Conservation (phyloP, 2,113 vertebrate genomes). For the Hymenochirus boettgeri region DNA sequence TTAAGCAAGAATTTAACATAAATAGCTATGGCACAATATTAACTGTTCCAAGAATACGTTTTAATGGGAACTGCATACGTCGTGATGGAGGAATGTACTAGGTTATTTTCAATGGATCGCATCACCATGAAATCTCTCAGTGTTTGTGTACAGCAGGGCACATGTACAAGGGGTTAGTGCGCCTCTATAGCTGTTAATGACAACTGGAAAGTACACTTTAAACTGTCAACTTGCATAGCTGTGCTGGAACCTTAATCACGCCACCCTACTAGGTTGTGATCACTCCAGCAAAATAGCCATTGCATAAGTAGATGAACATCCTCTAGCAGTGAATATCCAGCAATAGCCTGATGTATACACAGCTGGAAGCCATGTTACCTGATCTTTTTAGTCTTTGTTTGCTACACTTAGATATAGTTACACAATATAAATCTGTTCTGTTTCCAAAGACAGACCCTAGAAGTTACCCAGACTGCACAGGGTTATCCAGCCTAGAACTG, state of each 20-base stretch:
- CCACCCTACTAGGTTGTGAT: constrained; percentile 25
- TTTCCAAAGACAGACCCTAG: no score
- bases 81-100: background rate
- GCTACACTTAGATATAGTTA: no score
- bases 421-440: no score
- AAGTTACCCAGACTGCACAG: no score
- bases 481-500: no score
- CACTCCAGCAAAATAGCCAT: constrained; percentile 41
- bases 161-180: constrained; percentile 41
- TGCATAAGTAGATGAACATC: constrained; percentile 43
- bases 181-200: constrained; percentile 30
- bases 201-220: constrained; percentile 45
- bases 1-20: background rate
- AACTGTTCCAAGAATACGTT: background rate
- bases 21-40: constrained; percentile 20
- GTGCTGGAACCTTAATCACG: constrained; percentile 62
- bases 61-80: background rate
- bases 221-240: constrained; percentile 52
- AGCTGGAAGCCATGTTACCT: background rate
- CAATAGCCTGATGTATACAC: background rate
- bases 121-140: constrained; percentile 25
- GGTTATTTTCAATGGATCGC: background rate
- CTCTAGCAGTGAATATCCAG: constrained; percentile 24
- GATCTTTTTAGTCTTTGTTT: no score
- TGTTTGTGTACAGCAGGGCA: constrained; percentile 34